Evolutionary conservation across 2,888 invertebrate genomes (phyloP), one percentile per base, ranked within the genome.

Genomic region (Dynastes hyllus): DNA sequence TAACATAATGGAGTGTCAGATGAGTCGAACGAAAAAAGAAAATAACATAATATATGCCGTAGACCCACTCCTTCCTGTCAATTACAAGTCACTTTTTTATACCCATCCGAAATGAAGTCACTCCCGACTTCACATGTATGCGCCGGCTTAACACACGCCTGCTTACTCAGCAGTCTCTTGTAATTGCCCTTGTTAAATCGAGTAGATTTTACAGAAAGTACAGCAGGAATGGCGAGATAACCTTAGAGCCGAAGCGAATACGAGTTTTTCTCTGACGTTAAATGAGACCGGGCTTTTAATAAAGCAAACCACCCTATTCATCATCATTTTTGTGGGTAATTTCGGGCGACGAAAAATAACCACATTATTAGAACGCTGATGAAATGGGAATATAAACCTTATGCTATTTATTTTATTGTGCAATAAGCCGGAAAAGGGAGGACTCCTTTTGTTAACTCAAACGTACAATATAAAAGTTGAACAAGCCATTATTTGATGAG

Each of bases 41-140:
- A 61, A 51, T 80, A 81, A 80, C 80, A 81, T 79, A 81, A 79
- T 79, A 66, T 78, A 70, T 63, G 80, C 80, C 78, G 69, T 75
- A 78, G 80, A 75, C 80, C 81, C 82, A 82, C 82, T 81, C 82
- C 82, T 82, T 82, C 80, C 77, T 80, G 80, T 80, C 80, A 80
- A 78, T 80, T 80, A 80, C 77, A 75, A 78, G 77, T 80, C 80
- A 80, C 78, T 80, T 80, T 78, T 78, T 70, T 67, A 66, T 73
- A 75, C 73, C 63, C 73, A 73, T 78, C 22, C 67, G 66, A 73
- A 73, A 55, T 73, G 66, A 53, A 71, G 78, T 78, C 71, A 70
- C 63, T 63, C 78, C 71, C 66, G 80, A 78, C 78, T 80, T 67
- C 77, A 78, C 53, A 78, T 78, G 45, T 75, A 51, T 78, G 67